Base-by-base conservation (phyloP, 2,888 invertebrate genomes). In the Nudaria mundana region DNA sequence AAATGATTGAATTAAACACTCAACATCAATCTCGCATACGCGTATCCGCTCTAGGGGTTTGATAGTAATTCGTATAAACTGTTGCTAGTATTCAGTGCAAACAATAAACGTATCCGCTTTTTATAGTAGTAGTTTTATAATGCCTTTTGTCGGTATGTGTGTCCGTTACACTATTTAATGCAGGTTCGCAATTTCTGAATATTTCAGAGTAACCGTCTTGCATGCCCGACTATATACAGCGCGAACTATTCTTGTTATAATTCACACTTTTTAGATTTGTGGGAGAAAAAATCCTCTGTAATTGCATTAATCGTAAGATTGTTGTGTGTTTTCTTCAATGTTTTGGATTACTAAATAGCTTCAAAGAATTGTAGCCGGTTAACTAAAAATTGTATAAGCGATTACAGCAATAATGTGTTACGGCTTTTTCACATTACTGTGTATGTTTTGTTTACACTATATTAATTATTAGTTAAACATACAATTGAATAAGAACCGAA, bases 101-200 rank as follows among this genome's bases (percentile, higher is more conserved):
- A n/a, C n/a, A 36, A 37, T 35, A 36, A 37, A 44, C 37, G 43
- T 32, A 33, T 42, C 14, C 40, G 22, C 18, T 35, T 57, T 54
- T 46, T 45, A n/a, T n/a, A n/a, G n/a, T n/a, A n/a, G n/a, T n/a
- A n/a, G n/a, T n/a, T n/a, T n/a, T n/a, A n/a, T n/a, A n/a, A n/a
- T n/a, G n/a, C n/a, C 35, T 33, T 49, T 10, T 23, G 16, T 14
- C 24, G 47, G 49, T 51, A 56, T 63, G 50, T 37, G 11, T 43
- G 32, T 33, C 53, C 56, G 63, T 63, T 63, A 61, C 37, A 31
- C 44, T 56, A 56, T 63, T 37, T 45, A 56, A 63, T 58, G 53
- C 59, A 50, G 37, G 49, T 44, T 48, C 47, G 58, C 57, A 48
- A 37, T 63, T 52, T 65, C 59, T 36, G 56, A 59, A 67, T 69